These are phyloP conservation scores for honey bee (Apis mellifera) DNA, from an alignment of 1,140 invertebrate species.

Conservation along the genomic window DNA sequence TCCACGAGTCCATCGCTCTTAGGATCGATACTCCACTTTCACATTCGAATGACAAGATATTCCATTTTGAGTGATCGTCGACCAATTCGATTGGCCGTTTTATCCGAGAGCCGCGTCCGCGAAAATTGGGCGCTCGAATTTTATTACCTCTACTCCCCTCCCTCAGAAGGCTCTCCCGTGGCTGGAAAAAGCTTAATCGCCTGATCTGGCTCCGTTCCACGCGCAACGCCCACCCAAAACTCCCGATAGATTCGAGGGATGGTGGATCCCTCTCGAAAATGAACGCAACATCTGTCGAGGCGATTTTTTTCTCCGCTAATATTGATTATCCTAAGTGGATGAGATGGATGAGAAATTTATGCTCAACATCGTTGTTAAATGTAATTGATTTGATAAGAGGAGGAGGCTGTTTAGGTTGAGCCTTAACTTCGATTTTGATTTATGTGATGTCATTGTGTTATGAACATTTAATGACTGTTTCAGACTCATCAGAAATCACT, in stretches of 20 bases:
- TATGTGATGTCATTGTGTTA: no score
- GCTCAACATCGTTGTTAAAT: no score
- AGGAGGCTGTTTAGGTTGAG: no score
- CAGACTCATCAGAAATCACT: no score
- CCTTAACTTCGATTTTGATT: no score
- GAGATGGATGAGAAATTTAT: no score
- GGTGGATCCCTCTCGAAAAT: slow-evolving; percentile 21
- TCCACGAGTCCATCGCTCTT: background rate
- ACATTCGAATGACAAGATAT: slow-evolving; percentile 28
- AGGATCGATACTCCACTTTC: background rate
- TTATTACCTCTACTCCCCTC: slow-evolving; percentile 36
- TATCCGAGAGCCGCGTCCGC: slow-evolving; percentile 35
- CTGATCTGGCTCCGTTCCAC: slow-evolving; percentile 46
- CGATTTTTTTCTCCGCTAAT: no score
- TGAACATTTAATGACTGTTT: no score
- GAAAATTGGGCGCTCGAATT: slow-evolving; percentile 25
- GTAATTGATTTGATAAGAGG: no score
- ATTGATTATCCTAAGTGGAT: background rate
- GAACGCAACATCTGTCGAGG: slow-evolving; percentile 52
- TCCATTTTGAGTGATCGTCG: slow-evolving; percentile 19
- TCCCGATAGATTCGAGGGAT: slow-evolving; percentile 47
- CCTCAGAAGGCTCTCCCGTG: slow-evolving; percentile 25
- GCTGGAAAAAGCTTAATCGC: slow-evolving; percentile 48
- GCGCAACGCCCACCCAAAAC: slow-evolving; percentile 57
- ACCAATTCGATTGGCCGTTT: slow-evolving; percentile 42